Conservation (phyloP, 2,797 vertebrate species). For the Centroberyx gerrardi region DNA sequence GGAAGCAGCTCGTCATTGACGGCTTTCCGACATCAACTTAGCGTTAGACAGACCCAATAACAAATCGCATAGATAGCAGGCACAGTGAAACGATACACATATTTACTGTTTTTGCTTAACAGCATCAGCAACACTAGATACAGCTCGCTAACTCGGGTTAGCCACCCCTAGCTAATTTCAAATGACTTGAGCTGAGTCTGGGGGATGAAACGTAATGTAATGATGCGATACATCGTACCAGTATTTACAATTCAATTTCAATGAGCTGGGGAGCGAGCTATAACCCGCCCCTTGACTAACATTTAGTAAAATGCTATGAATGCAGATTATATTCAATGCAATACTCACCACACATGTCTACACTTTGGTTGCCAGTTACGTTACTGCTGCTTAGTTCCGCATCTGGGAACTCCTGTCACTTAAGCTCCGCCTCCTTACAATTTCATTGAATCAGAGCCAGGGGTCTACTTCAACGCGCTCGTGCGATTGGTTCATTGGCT, state of each 20-base stretch:
- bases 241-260: rapidly evolving
- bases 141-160: conserved; percentile 58
- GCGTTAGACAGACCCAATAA: not conserved
- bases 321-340: not conserved
- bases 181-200: not conserved
- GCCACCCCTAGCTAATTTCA: conserved; percentile 64
- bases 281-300: not conserved
- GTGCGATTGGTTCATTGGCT: conserved; percentile 70
- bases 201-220: not conserved
- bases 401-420: conserved; percentile 62
- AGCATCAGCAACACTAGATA: conserved; percentile 50
- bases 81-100: not conserved
- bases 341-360: conserved; percentile 89
- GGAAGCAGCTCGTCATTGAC: not conserved
- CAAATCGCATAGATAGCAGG: not conserved
- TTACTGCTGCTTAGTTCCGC: conserved; percentile 61
- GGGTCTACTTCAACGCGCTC: not conserved
- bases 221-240: not conserved
- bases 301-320: not conserved
- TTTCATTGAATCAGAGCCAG: conserved; percentile 42
- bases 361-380: conserved; percentile 59
- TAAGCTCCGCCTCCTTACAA: conserved; percentile 45
- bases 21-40: not conserved
- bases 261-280: rapidly evolving
- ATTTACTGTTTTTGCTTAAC: conserved; percentile 14